Conservation (phyloP, 2,888 invertebrate genomes). For the Stictocephala bisonia region DNA sequence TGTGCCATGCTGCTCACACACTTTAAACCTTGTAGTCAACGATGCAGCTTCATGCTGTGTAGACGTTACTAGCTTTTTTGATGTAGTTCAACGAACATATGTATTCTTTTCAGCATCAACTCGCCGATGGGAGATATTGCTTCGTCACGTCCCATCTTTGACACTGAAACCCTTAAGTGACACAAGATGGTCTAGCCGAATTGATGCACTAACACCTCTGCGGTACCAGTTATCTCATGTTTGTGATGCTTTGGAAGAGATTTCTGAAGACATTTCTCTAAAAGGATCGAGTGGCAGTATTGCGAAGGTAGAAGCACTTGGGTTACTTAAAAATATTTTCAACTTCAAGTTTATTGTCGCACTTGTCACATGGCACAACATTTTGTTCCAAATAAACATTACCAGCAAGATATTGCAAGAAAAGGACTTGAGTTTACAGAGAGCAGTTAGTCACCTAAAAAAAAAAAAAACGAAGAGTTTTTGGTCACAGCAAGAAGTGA, state of each 20-base stretch:
- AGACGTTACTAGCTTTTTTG: background rate
- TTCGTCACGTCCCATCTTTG: background rate
- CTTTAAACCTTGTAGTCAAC: conserved; percentile 9
- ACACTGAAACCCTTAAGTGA: conserved; percentile 27
- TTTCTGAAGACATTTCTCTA: background rate
- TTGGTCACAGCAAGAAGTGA: too few relatives aligned
- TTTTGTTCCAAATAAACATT: background rate
- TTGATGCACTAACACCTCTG: conserved; percentile 17
- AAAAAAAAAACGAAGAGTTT: too few relatives aligned
- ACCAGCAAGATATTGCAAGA: background rate
- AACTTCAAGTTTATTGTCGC: background rate
- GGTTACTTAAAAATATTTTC: background rate
- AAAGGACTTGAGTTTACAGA: too few relatives aligned
- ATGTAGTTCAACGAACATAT: background rate
- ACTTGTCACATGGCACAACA: background rate
- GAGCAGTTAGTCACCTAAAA: too few relatives aligned
- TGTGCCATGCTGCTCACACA: conserved; percentile 3
- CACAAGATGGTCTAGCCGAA: conserved; percentile 16
- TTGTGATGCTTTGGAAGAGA: conserved; percentile 1
- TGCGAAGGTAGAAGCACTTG: background rate
- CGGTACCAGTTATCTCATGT: conserved; percentile 1
- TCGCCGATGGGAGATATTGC: background rate
- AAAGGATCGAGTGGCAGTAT: conserved; percentile 1
- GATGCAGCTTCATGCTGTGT: background rate
- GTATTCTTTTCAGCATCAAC: conserved; percentile 21